Conservation (phyloP, 1,140 invertebrate species). For the Bombus picipes region DNA sequence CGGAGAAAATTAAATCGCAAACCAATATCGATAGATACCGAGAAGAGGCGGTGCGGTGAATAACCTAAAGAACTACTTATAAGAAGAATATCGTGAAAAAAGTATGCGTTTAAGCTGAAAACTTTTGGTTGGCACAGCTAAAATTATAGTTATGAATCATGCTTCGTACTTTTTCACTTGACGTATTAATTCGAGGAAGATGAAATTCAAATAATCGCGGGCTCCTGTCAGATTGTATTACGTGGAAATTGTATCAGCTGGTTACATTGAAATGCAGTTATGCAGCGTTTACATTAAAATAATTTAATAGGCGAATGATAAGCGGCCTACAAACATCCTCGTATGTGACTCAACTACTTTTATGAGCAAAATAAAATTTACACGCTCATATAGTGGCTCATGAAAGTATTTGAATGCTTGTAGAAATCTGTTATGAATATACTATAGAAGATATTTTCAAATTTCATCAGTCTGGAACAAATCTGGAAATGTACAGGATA, state of each 20-base stretch:
- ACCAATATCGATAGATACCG: constrained; percentile 78
- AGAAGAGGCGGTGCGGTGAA: constrained; percentile 70
- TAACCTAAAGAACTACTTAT: constrained; percentile 34
- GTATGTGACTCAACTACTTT: no score
- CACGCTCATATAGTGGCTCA: background rate
- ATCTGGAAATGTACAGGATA: no score
- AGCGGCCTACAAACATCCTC: no score
- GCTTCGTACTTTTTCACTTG: constrained; percentile 14
- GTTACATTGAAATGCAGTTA: background rate
- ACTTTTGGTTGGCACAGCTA: background rate
- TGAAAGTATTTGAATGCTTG: background rate
- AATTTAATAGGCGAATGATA: no score
- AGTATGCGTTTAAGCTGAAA: constrained; percentile 33
- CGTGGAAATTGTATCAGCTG: background rate
- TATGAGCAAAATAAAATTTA: background rate
- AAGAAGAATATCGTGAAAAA: background rate
- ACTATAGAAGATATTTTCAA: background rate
- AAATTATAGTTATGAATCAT: background rate
- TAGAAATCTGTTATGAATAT: background rate
- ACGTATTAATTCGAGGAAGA: constrained; percentile 22
- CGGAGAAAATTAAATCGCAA: constrained; percentile 35
- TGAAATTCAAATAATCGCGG: background rate
- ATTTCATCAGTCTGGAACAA: background rate
- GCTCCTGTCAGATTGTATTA: background rate
- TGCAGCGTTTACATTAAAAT: background rate